A percentile compares a stretch with the other conserved stretches of the same genome.
Conservation (phyloP, 1,140 invertebrate species). For the Stenopsyche tienmushanensis region DNA sequence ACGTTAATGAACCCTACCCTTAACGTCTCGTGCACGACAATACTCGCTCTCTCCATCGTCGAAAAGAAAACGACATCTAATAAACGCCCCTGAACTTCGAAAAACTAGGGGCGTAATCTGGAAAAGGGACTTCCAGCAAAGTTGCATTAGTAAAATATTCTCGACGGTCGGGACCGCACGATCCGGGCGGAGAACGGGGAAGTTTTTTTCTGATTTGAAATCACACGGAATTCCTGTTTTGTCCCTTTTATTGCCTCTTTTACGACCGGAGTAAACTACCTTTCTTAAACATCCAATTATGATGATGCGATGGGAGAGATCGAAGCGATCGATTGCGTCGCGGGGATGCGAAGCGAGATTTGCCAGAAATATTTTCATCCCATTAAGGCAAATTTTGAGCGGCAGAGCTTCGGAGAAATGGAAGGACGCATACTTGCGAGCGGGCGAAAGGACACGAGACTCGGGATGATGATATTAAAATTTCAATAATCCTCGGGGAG, state of each 20-base stretch:
- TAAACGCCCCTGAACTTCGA: too few relatives aligned
- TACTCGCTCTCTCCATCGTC: neutral
- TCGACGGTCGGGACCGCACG: too few relatives aligned
- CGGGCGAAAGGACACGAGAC: too few relatives aligned
- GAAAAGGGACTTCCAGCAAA: too few relatives aligned
- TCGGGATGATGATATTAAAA: conserved; percentile 24
- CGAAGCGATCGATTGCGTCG: too few relatives aligned
- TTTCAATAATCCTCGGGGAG: conserved; percentile 18
- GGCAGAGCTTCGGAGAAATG: too few relatives aligned
- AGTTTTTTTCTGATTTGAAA: too few relatives aligned
- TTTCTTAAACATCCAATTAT: conserved; percentile 38
- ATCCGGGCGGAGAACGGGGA: too few relatives aligned
- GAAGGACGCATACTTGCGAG: too few relatives aligned
- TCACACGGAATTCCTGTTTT: neutral
- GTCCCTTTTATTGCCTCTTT: conserved; percentile 33
- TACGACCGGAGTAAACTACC: conserved; percentile 30
- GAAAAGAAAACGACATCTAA: neutral
- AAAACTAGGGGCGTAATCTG: neutral
- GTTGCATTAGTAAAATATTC: too few relatives aligned
- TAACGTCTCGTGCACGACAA: neutral
- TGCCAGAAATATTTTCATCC: too few relatives aligned
- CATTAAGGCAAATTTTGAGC: too few relatives aligned
- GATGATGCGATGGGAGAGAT: conserved; percentile 21
- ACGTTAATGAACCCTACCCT: neutral
- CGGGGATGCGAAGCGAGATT: neutral